These are phyloP conservation scores for Clitarchus hookeri DNA, from an alignment of 2,888 invertebrate genomes.

Conservation along the genomic window DNA sequence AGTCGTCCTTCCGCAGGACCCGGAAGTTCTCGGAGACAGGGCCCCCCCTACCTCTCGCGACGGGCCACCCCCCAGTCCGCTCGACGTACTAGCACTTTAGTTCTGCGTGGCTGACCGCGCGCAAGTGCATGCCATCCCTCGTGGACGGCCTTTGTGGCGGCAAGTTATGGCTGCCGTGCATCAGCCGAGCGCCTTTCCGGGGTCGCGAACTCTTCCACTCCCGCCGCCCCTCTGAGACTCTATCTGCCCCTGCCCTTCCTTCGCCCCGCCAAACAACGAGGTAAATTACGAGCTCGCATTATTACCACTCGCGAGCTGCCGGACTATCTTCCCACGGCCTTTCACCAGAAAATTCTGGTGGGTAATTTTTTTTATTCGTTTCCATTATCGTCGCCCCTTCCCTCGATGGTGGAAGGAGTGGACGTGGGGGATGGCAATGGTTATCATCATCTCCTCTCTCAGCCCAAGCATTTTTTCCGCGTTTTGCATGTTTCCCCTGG, in stretches of 20 bases:
- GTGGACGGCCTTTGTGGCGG: neutral
- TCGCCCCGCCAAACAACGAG: neutral
- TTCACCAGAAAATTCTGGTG: neutral
- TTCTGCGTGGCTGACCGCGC: neutral
- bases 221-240: neutral
- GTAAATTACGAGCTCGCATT: neutral
- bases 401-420: neutral
- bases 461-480: neutral
- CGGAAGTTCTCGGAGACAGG: too few species aligned
- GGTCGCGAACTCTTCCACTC: neutral
- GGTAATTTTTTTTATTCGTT: neutral
- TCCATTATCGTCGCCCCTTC: neutral
- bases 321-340: neutral
- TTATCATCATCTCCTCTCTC: neutral
- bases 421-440: neutral
- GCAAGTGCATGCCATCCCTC: neutral
- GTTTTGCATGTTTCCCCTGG: neutral
- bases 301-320: neutral
- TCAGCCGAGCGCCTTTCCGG: neutral
- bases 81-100: neutral
- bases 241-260: neutral
- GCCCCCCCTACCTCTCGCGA: too few species aligned
- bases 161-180: neutral
- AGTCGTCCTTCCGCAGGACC: too few species aligned
- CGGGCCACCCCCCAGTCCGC: neutral